A percentile compares a stretch with the other conserved stretches of the same genome.
phyloP scores from a whole-genome alignment of 1,140 invertebrate genomes.

The Drosophila insularis region DNA sequence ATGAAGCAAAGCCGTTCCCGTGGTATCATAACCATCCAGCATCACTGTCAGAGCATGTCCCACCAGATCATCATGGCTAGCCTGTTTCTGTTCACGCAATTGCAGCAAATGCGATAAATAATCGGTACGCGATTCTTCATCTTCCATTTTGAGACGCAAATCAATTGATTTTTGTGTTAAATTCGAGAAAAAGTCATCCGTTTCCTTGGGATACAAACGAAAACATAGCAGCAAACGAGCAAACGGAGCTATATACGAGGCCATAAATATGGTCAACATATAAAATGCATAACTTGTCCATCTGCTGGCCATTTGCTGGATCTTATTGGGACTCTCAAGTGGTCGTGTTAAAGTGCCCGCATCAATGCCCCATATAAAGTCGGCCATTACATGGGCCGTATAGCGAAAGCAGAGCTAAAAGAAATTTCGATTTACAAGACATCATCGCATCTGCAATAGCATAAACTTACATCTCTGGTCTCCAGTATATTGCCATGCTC shows the following conservation, averaged over 20 bases:
- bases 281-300: slow-evolving; percentile 62
- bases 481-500: slow-evolving; percentile 42
- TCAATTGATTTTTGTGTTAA: slow-evolving; percentile 67
- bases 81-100: slow-evolving; percentile 77
- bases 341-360: slow-evolving; percentile 64
- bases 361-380: slow-evolving; percentile 83
- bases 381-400: slow-evolving; percentile 83
- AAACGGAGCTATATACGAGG: slow-evolving; percentile 49
- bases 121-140: slow-evolving; percentile 68
- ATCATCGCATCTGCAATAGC: background rate
- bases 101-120: slow-evolving; percentile 80
- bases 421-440: background rate
- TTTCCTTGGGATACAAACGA: slow-evolving; percentile 62
- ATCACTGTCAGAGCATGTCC: slow-evolving; percentile 84
- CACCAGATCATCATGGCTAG: slow-evolving; percentile 85
- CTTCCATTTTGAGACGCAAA: slow-evolving; percentile 79
- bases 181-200: slow-evolving; percentile 75
- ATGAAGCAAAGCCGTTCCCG: slow-evolving; percentile 62
- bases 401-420: slow-evolving; percentile 78
- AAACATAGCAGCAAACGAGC: slow-evolving; percentile 39
- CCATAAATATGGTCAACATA: slow-evolving; percentile 60
- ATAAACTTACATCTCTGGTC: slow-evolving; percentile 65
- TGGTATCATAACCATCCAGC: slow-evolving; percentile 86
- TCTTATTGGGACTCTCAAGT: slow-evolving; percentile 37
- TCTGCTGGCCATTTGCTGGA: slow-evolving; percentile 55